Conservation (phyloP, 2,797 vertebrate species). For the Pseudomugil tenellus region DNA sequence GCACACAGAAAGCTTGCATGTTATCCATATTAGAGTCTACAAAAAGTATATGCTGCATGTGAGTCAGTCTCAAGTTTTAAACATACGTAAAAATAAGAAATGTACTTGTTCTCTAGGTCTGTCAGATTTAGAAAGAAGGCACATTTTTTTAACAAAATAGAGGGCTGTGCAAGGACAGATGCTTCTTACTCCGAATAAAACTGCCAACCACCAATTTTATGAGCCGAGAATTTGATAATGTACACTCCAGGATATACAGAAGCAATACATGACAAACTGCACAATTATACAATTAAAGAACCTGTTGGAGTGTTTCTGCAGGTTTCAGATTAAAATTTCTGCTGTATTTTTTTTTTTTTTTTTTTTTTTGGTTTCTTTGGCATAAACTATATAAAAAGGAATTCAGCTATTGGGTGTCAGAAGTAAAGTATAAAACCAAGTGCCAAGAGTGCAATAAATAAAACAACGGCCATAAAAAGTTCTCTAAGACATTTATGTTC, state of each 20-base stretch:
- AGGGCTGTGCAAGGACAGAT: neutral
- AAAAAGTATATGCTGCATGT: neutral
- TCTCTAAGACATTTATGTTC: neutral
- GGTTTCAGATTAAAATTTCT: neutral
- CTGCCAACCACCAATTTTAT: too few relatives aligned
- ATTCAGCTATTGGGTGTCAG: neutral
- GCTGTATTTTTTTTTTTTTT: too few relatives aligned
- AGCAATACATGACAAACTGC: neutral
- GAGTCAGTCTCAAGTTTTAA: neutral
- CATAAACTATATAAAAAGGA: neutral
- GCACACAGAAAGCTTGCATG: constrained; percentile 1
- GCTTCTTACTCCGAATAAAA: neutral
- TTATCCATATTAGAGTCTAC: neutral
- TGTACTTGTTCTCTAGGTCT: neutral
- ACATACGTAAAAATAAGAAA: neutral
- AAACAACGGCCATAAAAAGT: neutral
- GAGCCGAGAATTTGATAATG: neutral
- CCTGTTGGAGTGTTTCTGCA: neutral
- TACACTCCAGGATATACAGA: neutral
- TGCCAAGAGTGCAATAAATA: neutral
- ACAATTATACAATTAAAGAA: neutral
- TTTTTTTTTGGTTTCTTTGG: neutral
- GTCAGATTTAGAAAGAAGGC: neutral
- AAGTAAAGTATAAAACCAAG: neutral
- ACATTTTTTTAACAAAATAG: neutral